Conservation (phyloP, 92 coral and sea anemone species). For the Anthopleura xanthogrammica region DNA sequence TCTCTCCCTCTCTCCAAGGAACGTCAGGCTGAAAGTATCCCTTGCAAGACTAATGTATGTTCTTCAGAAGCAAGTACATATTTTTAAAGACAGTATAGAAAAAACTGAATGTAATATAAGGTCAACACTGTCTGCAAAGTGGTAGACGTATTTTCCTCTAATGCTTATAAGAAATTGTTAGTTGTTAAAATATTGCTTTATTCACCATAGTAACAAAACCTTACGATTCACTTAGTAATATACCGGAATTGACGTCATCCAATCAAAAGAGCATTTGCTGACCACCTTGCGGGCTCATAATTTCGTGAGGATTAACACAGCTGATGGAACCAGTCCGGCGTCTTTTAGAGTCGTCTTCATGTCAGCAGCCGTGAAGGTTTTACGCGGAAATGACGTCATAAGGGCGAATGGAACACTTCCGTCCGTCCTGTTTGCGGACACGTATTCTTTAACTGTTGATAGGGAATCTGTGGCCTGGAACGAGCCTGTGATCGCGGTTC, state of each 20-base stretch:
- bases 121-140: too few species aligned
- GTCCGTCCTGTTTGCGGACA: slow-evolving; percentile 82
- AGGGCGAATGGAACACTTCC: slow-evolving; percentile 78
- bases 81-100: too few species aligned
- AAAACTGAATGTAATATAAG: too few species aligned
- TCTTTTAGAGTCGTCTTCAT: slow-evolving; percentile 79
- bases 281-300: slow-evolving; percentile 29
- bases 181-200: background rate
- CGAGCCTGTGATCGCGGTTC: slow-evolving; percentile 75
- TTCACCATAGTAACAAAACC: background rate
- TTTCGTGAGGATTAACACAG: slow-evolving; percentile 86
- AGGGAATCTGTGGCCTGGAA: slow-evolving; percentile 85
- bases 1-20: too few species aligned
- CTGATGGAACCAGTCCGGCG: slow-evolving; percentile 88
- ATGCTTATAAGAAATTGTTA: background rate
- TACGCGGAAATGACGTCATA: slow-evolving; percentile 96
- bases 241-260: slow-evolving; percentile 3
- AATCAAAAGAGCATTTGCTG: background rate
- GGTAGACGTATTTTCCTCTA: background rate
- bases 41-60: too few species aligned
- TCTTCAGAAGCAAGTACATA: too few species aligned
- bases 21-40: too few species aligned
- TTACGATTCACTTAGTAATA: background rate
- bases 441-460: slow-evolving; percentile 62
- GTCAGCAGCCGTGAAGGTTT: slow-evolving; percentile 81